Evolutionary conservation across 2,113 vertebrate species (phyloP).

Genomic region (Toxotes chatareus): DNA sequence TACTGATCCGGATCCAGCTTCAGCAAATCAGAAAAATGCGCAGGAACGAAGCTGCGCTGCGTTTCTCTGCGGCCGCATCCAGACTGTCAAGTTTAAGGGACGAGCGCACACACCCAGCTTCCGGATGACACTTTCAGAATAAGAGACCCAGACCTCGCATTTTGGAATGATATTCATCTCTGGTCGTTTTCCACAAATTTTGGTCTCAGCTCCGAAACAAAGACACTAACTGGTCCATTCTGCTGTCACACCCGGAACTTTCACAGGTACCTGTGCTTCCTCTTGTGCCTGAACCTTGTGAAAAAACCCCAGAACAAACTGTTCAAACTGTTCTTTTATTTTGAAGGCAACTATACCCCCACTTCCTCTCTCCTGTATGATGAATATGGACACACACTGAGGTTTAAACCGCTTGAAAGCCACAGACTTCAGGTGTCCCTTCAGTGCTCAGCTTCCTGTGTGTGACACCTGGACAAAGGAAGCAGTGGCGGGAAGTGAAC

Average conservation of each 20-base stretch:
- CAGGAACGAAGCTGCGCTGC: conserved; percentile 36
- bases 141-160: neutral
- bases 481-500: too few relatives aligned
- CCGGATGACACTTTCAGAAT: neutral
- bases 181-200: too few relatives aligned
- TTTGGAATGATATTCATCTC: too few relatives aligned
- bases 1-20: neutral
- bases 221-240: too few relatives aligned
- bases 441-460: too few relatives aligned
- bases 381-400: neutral
- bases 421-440: neutral
- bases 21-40: neutral
- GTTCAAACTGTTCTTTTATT: neutral
- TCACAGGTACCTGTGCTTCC: too few relatives aligned
- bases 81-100: conserved; percentile 11
- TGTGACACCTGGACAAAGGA: too few relatives aligned
- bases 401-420: neutral
- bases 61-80: conserved; percentile 5
- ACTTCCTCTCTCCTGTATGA: neutral
- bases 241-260: too few relatives aligned
- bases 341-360: neutral
- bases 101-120: neutral
- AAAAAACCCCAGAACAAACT: too few relatives aligned
- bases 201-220: too few relatives aligned
- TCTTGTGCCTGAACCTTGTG: too few relatives aligned